A percentile compares a stretch with the other conserved stretches of the same genome.
Conservation (phyloP, 2,888 invertebrate species). For the Athalia circularis region DNA sequence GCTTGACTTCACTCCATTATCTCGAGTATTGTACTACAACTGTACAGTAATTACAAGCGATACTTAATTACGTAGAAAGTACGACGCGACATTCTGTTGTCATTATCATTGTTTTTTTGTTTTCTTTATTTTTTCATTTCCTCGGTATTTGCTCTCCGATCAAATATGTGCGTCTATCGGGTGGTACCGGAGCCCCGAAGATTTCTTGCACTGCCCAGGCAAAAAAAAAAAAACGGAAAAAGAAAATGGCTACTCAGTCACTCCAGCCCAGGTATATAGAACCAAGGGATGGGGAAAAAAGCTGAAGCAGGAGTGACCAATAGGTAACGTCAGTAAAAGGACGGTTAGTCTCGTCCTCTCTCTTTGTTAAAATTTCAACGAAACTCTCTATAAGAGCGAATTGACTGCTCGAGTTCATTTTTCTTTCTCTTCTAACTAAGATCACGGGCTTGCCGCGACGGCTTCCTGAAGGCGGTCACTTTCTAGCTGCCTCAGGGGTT, state of each 20-base stretch:
- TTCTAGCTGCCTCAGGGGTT: slow-evolving; percentile 46
- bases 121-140: neutral
- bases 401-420: slow-evolving; percentile 25
- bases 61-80: slow-evolving; percentile 35
- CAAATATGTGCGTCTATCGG: neutral
- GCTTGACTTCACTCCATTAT: too few relatives aligned
- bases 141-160: neutral
- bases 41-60: slow-evolving; percentile 17
- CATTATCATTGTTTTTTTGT: neutral
- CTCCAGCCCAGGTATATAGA: neutral
- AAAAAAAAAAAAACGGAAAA: too few relatives aligned
- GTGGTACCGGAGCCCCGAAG: too few relatives aligned
- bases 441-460: neutral
- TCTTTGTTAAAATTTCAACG: slow-evolving; percentile 38
- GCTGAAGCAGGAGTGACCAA: neutral
- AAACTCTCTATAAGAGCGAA: slow-evolving; percentile 32
- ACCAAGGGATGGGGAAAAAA: neutral
- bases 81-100: neutral
- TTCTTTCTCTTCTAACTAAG: slow-evolving; percentile 33
- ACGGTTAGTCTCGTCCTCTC: slow-evolving; percentile 16
- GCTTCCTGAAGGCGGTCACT: slow-evolving; percentile 47
- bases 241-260: neutral
- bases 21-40: neutral
- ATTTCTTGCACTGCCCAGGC: too few relatives aligned
- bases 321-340: slow-evolving; percentile 26